Percentiles rank a stretch among this genome's conserved stretches.
These are phyloP conservation scores for Diaphora mendica DNA, from an alignment of 2,888 invertebrate genomes.

Conservation along the genomic window DNA sequence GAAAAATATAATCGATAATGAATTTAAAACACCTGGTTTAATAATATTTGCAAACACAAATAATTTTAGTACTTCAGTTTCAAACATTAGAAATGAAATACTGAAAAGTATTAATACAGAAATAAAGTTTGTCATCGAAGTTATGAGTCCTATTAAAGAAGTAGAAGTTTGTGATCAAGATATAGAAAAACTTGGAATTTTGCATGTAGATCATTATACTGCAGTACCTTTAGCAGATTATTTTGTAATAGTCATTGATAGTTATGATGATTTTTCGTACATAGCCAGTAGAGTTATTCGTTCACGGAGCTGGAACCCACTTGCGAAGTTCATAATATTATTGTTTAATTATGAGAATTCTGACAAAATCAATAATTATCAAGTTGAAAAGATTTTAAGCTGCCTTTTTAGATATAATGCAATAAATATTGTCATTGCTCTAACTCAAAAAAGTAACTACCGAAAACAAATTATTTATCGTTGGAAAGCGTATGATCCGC, in stretches of 20 bases:
- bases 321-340: conserved; percentile 70
- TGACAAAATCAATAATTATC: conserved; percentile 45
- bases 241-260: conserved; percentile 68
- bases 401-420: conserved; percentile 72
- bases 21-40: conserved; percentile 65
- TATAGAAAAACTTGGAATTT: conserved; percentile 42
- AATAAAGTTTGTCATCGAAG: conserved; percentile 58
- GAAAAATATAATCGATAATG: conserved; percentile 57
- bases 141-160: conserved; percentile 58
- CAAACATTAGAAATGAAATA: conserved; percentile 59
- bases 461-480: conserved; percentile 67
- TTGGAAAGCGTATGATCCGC: conserved; percentile 78
- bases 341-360: conserved; percentile 57
- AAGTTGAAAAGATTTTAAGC: conserved; percentile 66
- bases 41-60: conserved; percentile 65
- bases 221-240: conserved; percentile 64
- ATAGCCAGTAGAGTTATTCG: conserved; percentile 63
- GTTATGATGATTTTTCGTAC: conserved; percentile 62
- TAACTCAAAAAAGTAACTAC: conserved; percentile 63
- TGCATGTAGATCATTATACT: conserved; percentile 60
- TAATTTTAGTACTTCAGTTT: conserved; percentile 59
- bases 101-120: conserved; percentile 59
- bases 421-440: conserved; percentile 64
- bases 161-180: conserved; percentile 56
- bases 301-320: conserved; percentile 75